Evolutionary conservation across 2,113 vertebrate species (phyloP), one percentile per base, ranked within the genome.

Genomic region (Ovibos moschatus): DNA sequence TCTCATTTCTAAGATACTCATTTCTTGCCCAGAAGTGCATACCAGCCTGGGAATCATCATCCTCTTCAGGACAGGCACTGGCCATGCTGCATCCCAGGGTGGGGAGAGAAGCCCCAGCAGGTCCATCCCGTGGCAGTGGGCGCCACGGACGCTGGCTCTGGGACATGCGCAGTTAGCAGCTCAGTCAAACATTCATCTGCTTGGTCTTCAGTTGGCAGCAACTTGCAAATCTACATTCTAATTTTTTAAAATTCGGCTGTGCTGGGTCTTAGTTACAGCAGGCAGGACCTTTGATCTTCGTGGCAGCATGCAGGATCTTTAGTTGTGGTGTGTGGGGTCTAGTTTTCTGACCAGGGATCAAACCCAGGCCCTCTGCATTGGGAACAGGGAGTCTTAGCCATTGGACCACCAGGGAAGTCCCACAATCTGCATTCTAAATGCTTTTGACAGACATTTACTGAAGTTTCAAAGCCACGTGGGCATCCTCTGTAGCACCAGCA

Each of bases 61-160:
- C 60, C 19, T 62, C 53, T 28, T 50, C 0, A 23, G 30, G 6
- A 78, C 8, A 51, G 50, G 30, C 0, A 19, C 55, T 4, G 7
- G 40, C 27, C 27, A 79, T 1, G 5, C 7, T 0, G 33, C 9
- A 8, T 17, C 45, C 40, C 13, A 4, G 21, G 3, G 30, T 7
- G 83, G 10, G 27, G 55, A n/a, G 10, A 28, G 15, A 27, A 19
- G 36, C 45, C 67, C 74, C 21, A 17, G 87, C 60, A 17, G 36
- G 51, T 0, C 10, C 3, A 1, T 12, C 3, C 1, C 9, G 0
- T 7, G 1, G 78, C 47, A 13, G 5, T 0, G 7, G 1, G 0
- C 12, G 2, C 0, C 19, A 2, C 5, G 0, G 4, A 2, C 0
- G 0, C 19, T 7, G 14, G 25, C 27, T 1, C 1, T 0, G 12